phyloP scores from a whole-genome alignment of 2,113 vertebrate genomes.

The Electrona antarctica region DNA sequence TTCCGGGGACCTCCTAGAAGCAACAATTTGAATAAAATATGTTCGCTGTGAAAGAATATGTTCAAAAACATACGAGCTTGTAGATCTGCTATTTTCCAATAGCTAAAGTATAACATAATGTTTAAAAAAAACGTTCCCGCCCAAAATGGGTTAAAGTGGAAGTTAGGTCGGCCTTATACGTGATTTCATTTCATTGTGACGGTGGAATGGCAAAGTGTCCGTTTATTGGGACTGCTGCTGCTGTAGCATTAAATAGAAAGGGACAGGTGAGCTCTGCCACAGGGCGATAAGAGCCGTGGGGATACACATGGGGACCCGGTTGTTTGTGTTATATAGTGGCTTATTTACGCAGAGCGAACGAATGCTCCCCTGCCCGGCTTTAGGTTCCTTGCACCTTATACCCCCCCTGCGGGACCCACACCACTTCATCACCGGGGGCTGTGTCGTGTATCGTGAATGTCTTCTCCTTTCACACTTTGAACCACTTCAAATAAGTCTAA shows the following conservation, averaged over 20 bases:
- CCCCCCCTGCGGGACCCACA: too few species aligned
- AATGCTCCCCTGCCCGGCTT: slow-evolving; percentile 9
- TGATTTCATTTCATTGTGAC: slow-evolving; percentile 35
- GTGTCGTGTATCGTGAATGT: too few species aligned
- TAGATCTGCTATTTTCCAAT: too few species aligned
- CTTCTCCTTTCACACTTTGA: too few species aligned
- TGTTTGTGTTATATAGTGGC: slow-evolving; percentile 21
- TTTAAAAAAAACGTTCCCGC: too few species aligned
- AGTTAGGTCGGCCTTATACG: slow-evolving; percentile 7
- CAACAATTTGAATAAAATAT: too few species aligned
- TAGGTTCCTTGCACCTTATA: slow-evolving; percentile 16
- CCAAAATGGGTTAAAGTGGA: slow-evolving; percentile 10
- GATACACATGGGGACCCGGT: slow-evolving; percentile 44
- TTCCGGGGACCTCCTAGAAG: too few species aligned
- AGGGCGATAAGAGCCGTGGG: slow-evolving; percentile 67
- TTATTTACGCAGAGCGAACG: slow-evolving; percentile 54
- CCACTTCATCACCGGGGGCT: neutral
- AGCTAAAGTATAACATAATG: too few species aligned
- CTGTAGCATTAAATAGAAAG: slow-evolving; percentile 67
- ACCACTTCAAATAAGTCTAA: too few species aligned
- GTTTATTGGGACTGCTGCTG: slow-evolving; percentile 36
- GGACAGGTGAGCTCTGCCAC: slow-evolving; percentile 74
- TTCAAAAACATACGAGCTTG: too few species aligned
- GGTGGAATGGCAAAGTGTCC: slow-evolving; percentile 35
- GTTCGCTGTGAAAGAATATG: too few species aligned